Evolutionary conservation across 2,113 vertebrate species (phyloP).

Genomic region (Petroica traversi): DNA sequence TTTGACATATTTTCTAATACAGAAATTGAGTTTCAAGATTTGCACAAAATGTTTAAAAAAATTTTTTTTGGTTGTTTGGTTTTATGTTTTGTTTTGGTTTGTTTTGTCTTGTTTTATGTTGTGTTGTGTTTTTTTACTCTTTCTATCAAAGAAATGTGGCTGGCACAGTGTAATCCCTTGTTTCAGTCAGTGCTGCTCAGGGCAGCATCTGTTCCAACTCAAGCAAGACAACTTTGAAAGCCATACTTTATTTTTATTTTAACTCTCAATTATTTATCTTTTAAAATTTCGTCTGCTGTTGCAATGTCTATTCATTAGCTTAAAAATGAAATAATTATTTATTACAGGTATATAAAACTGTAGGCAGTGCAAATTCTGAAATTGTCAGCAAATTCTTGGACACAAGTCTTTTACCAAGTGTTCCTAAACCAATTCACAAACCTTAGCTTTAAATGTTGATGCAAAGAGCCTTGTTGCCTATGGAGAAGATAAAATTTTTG

Average conservation of each 20-base stretch:
- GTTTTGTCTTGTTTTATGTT: not conserved
- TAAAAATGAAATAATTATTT: not conserved
- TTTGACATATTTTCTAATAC: not conserved
- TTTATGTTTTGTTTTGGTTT: not conserved
- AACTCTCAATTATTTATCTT: not conserved
- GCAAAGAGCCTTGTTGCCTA: constrained; percentile 36
- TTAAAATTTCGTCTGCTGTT: not conserved
- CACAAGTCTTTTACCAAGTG: not conserved
- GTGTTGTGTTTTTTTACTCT: no score
- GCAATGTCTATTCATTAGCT: not conserved
- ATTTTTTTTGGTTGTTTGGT: not conserved
- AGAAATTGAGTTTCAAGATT: not conserved
- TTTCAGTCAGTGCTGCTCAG: not conserved
- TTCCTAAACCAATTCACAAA: constrained; percentile 27
- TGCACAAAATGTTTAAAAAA: not conserved
- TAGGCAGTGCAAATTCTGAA: not conserved
- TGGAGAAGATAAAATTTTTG: constrained; percentile 9
- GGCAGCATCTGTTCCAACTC: not conserved
- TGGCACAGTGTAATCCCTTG: not conserved
- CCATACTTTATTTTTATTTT: not conserved
- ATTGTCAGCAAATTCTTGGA: not conserved
- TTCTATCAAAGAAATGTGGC: not conserved
- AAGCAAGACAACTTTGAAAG: not conserved
- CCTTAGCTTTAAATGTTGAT: constrained; percentile 43
- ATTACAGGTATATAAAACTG: not conserved